A percentile compares a stretch with the other conserved stretches of the same genome.
phyloP scores from a whole-genome alignment of 2,888 invertebrate genomes.

The Scotopteryx bipunctaria region DNA sequence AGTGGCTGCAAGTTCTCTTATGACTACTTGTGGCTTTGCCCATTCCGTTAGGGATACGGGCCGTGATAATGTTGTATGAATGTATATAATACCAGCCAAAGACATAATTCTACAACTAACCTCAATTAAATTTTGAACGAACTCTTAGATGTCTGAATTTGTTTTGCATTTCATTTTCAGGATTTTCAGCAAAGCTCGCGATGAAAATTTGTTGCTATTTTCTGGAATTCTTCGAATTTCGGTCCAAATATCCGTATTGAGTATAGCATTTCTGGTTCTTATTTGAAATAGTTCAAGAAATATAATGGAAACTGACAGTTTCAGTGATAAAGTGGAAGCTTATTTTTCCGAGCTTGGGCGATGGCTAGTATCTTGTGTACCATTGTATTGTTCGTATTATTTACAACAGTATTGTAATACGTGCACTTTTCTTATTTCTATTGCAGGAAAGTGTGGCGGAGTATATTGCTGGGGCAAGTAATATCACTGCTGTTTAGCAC shows the following conservation, averaged over 20 bases:
- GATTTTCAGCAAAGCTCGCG: conserved; percentile 8
- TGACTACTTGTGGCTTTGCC: no score
- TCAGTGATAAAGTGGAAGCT: conserved; percentile 86
- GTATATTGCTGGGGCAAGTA: conserved; percentile 89
- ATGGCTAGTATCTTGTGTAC: conserved; percentile 79
- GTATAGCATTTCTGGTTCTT: not conserved
- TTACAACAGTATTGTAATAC: not conserved
- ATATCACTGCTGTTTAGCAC: conserved; percentile 90
- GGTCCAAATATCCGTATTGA: not conserved
- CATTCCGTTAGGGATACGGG: no score
- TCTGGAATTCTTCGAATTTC: conserved; percentile 1
- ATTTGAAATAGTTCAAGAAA: conserved; percentile 3
- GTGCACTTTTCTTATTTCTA: conserved; percentile 30
- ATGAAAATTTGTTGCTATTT: conserved; percentile 41
- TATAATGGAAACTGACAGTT: conserved; percentile 74
- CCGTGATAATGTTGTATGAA: no score
- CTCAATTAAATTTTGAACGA: conserved; percentile 42
- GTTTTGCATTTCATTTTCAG: conserved; percentile 43
- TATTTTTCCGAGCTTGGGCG: conserved; percentile 87
- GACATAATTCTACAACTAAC: no score
- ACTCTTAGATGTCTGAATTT: conserved; percentile 45
- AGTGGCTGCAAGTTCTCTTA: no score
- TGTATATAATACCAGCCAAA: no score
- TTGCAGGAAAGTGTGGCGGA: conserved; percentile 87
- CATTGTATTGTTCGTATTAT: conserved; percentile 8